phyloP scores from a whole-genome alignment of 2,113 vertebrate genomes.

The Callithrix jacchus region DNA sequence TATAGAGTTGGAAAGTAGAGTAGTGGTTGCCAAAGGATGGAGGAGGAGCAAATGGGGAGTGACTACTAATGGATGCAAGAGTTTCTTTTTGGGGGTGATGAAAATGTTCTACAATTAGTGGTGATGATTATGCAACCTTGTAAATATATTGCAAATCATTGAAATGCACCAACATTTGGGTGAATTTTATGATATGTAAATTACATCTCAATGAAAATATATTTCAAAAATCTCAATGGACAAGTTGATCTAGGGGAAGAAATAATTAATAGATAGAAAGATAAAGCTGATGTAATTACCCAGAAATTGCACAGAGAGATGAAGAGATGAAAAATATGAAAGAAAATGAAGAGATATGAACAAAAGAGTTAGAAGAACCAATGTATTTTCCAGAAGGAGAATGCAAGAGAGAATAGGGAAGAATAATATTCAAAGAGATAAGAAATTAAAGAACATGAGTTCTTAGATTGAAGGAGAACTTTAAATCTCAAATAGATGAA shows the following conservation, averaged over 20 bases:
- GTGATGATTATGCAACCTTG: background rate
- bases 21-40: background rate
- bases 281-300: background rate
- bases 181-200: background rate
- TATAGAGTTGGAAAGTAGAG: background rate
- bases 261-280: background rate
- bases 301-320: background rate
- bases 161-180: background rate
- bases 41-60: background rate
- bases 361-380: background rate
- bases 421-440: background rate
- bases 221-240: background rate
- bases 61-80: background rate
- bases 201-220: background rate
- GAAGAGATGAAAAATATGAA: background rate
- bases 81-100: background rate
- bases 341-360: background rate
- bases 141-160: background rate
- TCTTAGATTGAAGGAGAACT: background rate
- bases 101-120: background rate
- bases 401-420: background rate
- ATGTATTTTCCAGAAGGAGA: background rate
- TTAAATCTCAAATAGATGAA: background rate
- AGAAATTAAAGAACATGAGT: background rate
- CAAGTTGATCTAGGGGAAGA: background rate